Conservation (phyloP, 2,888 invertebrate species). For the Macrostomum cliftonense region DNA sequence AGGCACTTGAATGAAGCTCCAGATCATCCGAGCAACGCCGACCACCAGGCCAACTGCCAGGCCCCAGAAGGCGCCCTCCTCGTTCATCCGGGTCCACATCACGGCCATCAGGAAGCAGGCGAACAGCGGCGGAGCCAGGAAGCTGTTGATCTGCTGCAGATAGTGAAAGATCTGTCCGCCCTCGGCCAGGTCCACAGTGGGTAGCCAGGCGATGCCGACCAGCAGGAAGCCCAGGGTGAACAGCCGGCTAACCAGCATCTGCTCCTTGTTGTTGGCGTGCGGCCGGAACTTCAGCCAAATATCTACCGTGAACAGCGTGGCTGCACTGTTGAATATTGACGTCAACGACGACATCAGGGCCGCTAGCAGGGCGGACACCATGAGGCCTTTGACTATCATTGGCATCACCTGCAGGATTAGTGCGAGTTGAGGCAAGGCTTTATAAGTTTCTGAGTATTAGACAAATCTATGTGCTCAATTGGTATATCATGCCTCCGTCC, state of each 20-base stretch:
- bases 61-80: slow-evolving; percentile 16
- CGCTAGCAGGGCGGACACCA: slow-evolving; percentile 40
- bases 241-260: slow-evolving; percentile 19
- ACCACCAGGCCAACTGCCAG: background rate
- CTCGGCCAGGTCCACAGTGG: slow-evolving; percentile 32
- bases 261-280: slow-evolving; percentile 14
- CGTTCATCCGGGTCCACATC: slow-evolving; percentile 31
- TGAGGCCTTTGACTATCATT: slow-evolving; percentile 16
- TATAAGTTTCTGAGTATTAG: too few relatives aligned
- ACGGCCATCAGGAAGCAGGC: slow-evolving; percentile 29
- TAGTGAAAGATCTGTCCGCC: slow-evolving; percentile 33
- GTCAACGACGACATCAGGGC: slow-evolving; percentile 40
- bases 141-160: slow-evolving; percentile 29
- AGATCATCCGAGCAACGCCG: background rate
- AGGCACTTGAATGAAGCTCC: background rate
- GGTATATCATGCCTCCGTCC: too few relatives aligned
- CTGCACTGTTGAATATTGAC: slow-evolving; percentile 40
- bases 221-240: slow-evolving; percentile 33
- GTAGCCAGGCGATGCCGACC: slow-evolving; percentile 35
- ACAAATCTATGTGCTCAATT: too few relatives aligned
- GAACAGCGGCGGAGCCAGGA: slow-evolving; percentile 35
- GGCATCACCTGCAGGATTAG: slow-evolving; percentile 6
- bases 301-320: slow-evolving; percentile 39
- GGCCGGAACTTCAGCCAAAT: slow-evolving; percentile 23
- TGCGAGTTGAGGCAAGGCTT: too few relatives aligned